Evolutionary conservation across 2,797 vertebrate species (phyloP), one percentile per base, ranked within the genome.

Genomic region (Anas bahamensis): DNA sequence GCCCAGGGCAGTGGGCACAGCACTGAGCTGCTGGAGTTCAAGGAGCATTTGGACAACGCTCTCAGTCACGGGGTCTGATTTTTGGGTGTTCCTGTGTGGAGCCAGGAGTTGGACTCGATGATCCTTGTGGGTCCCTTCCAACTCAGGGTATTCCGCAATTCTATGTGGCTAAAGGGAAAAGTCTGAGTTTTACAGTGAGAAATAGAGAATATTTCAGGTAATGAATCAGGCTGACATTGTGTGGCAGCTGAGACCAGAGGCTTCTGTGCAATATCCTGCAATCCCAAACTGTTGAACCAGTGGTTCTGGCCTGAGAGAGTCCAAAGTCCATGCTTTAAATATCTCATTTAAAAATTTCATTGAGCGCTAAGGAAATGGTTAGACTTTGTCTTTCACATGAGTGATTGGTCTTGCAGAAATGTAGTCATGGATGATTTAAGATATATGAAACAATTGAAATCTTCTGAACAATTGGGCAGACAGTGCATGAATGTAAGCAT

Each of bases 251-350:
- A 84, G 59, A 84, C 77, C 9, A 31, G 88, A 93, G 83, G 82
- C 87, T 86, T 91, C 95, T 89, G 7, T 70, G 85, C 68, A 93
- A 80, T 86, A 87, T 89, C 86, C 86, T 93, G 73, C 37, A 59
- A 60, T 89, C 65, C 55, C 96, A 95, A 90, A 60, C 82, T 96
- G 86, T 90, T 96, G 59, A 93, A 92, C 95, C 77, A 90, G 81
- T 91, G 81, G 80, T 84, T 94, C 82, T 93, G 82, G 87, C 64
- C 86, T 88, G 74, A 94, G 84, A 88, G 57, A 91, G 66, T 76
- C 86, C 86, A 89, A 94, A 97, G 97, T 81, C 86, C 86, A 21
- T 89, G 73, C 80, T 96, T 97, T 97, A 95, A 95, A 90, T 91
- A 94, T 55, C 90, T 94, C 94, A 97, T 78, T 97, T 95, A 96